Base-by-base conservation (phyloP, 2,888 invertebrate species). In the Lepeophtheirus nordmannii region DNA sequence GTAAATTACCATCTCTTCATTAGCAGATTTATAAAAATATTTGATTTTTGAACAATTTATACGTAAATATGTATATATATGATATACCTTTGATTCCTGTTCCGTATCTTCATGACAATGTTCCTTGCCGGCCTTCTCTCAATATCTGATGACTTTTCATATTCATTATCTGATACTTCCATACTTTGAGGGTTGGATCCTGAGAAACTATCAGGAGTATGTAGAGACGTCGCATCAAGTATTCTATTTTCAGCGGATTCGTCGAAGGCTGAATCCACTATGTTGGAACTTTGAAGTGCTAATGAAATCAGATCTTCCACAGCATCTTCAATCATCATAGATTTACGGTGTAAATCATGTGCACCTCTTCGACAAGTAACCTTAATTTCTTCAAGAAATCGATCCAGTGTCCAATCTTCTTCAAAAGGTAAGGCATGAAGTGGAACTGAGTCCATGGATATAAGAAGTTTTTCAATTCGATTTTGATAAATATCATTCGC, bases 401-500 rank as follows among this genome's bases (percentile, higher is more conserved):
- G 83, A 67, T 90, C 89, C 41, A 90, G 83, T 0, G 84, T 83
- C 90, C 92, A 93, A 0, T 90, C 86, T 66, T 85, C 84, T 69
- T 86, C 85, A 75, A 83, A 84, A 12, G 92, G 92, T 67, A 92
- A 76, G 58, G 85, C 82, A 71, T 90, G 85, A 63, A 94, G 78
- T 0, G 84, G 82, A n/a, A 88, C 83, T 64, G 83, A 83, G 73
- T 89, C 87, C 89, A 94, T 93, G 69, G 87, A 86, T 68, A 83
- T 81, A 39, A 94, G 78, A 39, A 92, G 88, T 73, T 89, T 86
- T 67, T 92, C 82, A 70, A 94, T 91, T 72, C 93, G 83, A 75
- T 91, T 91, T 5, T 85, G 83, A 73, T 92, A 89, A 68, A 93
- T 87, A 74, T 94, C 93, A 72, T 88, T 88, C 7, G 91, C 87